phyloP scores from a whole-genome alignment of 1,140 invertebrate species.

The Psilanteris sp. region DNA sequence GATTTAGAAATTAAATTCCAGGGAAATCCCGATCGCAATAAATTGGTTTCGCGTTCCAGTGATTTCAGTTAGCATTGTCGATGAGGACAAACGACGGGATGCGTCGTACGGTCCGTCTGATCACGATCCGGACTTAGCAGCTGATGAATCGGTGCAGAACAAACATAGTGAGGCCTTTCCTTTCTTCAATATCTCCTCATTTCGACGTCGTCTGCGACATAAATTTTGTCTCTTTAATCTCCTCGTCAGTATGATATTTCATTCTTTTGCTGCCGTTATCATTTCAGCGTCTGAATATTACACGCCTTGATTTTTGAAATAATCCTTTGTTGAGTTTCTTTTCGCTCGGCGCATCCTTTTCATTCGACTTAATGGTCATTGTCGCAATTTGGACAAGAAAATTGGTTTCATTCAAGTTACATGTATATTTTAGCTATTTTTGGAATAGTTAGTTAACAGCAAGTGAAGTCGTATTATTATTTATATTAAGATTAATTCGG shows the following conservation, averaged over 20 bases:
- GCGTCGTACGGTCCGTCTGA: slow-evolving; percentile 49
- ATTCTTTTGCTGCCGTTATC: slow-evolving; percentile 40
- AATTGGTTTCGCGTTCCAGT: slow-evolving; percentile 38
- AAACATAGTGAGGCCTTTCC: slow-evolving; percentile 37
- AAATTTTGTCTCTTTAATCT: slow-evolving; percentile 40
- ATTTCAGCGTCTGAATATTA: slow-evolving; percentile 40
- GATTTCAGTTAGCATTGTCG: slow-evolving; percentile 72
- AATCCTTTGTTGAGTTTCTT: slow-evolving; percentile 35
- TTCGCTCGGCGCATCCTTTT: slow-evolving; percentile 2
- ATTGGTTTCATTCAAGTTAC: slow-evolving; percentile 24
- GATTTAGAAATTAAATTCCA: slow-evolving; percentile 7
- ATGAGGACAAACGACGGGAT: slow-evolving; percentile 73
- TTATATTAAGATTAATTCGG: slow-evolving; percentile 53
- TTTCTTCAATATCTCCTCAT: slow-evolving; percentile 34
- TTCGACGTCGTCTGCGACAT: slow-evolving; percentile 10
- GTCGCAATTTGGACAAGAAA: slow-evolving; percentile 19
- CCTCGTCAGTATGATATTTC: slow-evolving; percentile 16
- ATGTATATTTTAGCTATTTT: background rate
- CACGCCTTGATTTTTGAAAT: slow-evolving; percentile 32
- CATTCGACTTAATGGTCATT: slow-evolving; percentile 10
- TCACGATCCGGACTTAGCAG: slow-evolving; percentile 55
- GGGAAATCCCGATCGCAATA: slow-evolving; percentile 3
- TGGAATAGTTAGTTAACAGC: no score
- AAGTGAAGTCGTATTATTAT: slow-evolving; percentile 13
- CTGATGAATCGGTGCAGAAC: slow-evolving; percentile 71